A percentile compares a stretch with the other conserved stretches of the same genome.
These are phyloP conservation scores for Ophion ventricosus DNA, from an alignment of 2,888 invertebrate genomes.

Conservation along the genomic window DNA sequence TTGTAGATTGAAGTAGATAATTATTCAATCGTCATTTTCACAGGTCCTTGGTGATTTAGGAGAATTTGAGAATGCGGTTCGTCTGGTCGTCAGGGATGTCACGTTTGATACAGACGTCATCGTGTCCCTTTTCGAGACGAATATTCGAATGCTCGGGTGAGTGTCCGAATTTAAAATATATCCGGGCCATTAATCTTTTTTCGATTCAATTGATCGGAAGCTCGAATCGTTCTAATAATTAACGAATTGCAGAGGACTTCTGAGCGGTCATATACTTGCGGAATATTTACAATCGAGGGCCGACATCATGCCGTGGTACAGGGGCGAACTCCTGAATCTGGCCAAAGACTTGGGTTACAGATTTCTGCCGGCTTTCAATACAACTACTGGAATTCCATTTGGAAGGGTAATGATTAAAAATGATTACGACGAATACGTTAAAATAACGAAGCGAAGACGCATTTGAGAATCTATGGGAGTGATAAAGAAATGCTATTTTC, in stretches of 20 bases:
- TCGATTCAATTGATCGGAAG: neutral
- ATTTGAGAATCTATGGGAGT: too few relatives aligned
- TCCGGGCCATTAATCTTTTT: neutral
- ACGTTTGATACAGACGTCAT: conserved; percentile 96
- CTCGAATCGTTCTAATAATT: neutral
- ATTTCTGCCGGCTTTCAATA: conserved; percentile 98
- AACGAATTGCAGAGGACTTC: conserved; percentile 88
- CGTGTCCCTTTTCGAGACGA: conserved; percentile 99
- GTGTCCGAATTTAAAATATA: conserved; percentile 70
- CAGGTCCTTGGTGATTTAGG: conserved; percentile 94
- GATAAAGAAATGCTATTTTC: too few relatives aligned
- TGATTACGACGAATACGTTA: neutral
- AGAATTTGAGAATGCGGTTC: conserved; percentile 96
- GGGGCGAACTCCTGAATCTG: conserved; percentile 93
- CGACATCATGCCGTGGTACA: conserved; percentile 92
- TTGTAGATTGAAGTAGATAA: neutral
- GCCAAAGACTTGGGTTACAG: conserved; percentile 97
- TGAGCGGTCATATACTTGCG: conserved; percentile 96
- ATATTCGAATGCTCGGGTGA: conserved; percentile 98
- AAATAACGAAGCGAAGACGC: too few relatives aligned
- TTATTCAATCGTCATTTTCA: conserved; percentile 34
- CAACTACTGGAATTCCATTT: conserved; percentile 98
- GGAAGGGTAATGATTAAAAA: conserved; percentile 88
- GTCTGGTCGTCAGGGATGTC: conserved; percentile 93
- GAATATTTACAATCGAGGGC: conserved; percentile 91